Evolutionary conservation across 2,113 vertebrate species (phyloP), one percentile per base, ranked within the genome.

Genomic region (Leptodactylus fuscus): DNA sequence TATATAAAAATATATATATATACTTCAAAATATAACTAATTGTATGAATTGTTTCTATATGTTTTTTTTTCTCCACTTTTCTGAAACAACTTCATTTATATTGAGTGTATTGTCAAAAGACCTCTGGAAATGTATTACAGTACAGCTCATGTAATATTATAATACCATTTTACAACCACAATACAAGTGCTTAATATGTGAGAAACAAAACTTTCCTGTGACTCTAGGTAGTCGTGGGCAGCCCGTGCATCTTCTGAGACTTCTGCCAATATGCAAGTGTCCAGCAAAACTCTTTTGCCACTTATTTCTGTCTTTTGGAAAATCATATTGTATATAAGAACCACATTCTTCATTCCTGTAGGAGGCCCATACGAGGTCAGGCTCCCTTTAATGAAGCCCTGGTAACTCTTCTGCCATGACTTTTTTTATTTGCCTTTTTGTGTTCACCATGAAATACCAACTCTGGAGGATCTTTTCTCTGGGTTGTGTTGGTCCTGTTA

Each of bases 1-100:
- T 55, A 55, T 55, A 58, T 55, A 78, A n/a, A 60, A 60, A 41
- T 49, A n/a, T 38, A 78, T 77, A 78, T 58, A 79, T 79, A 62
- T 80, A 18, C 36, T 58, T 62, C 32, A 27, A 44, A 44, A 44
- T 78, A 55, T 34, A 78, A 27, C 55, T 44, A 76, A 76, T 27
- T 80, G 36, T 44, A 62, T 18, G 24, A 62, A 62, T 27, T 5
- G 12, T 58, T 41, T 41, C 18, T 69, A 69, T 69, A 0, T 34
- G 1, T 69, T 69, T 38, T 69, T 69, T 38, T 22, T 22, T 15
- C 9, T 22, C 18, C 32, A 58, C 32, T 62, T 80, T 38, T 41
- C 53, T 27, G n/a, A 27, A 27, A 8, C 13, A 22, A 22, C 53
- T 4, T 44, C 22, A 27, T 79, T 41, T 24, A 22, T 79, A 18